Percentiles rank a stretch among this genome's conserved stretches.
These are phyloP conservation scores for Schlechtendalia chinensis DNA, from an alignment of 1,140 invertebrate species.

Conservation along the genomic window DNA sequence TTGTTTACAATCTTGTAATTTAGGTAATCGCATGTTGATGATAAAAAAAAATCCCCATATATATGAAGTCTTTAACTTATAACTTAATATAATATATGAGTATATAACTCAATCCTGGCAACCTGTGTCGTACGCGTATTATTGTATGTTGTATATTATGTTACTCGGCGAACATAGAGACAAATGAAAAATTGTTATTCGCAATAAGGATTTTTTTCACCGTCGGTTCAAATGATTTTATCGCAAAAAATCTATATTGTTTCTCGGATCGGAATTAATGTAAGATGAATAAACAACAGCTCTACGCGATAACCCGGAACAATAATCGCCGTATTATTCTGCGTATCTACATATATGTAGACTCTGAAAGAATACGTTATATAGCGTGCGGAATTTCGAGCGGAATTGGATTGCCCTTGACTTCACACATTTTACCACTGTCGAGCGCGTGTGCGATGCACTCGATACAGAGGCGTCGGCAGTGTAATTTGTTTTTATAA, in stretches of 20 bases:
- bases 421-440: background rate
- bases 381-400: background rate
- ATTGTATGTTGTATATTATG: too few relatives aligned
- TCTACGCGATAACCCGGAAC: constrained; percentile 6
- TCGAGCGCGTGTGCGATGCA: background rate
- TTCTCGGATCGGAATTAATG: background rate
- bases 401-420: constrained; percentile 23
- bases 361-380: background rate
- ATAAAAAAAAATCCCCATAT: too few relatives aligned
- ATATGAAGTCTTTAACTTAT: too few relatives aligned
- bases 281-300: background rate
- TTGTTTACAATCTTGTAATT: too few relatives aligned
- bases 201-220: too few relatives aligned
- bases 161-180: too few relatives aligned
- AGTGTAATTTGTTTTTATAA: background rate
- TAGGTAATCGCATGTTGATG: too few relatives aligned
- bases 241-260: background rate
- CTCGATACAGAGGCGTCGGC: background rate
- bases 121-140: too few relatives aligned
- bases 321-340: background rate
- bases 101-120: too few relatives aligned
- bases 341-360: background rate
- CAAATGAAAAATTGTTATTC: too few relatives aligned
- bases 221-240: background rate
- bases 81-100: too few relatives aligned